phyloP scores from a whole-genome alignment of 2,797 vertebrate species.

The Cygnus olor region DNA sequence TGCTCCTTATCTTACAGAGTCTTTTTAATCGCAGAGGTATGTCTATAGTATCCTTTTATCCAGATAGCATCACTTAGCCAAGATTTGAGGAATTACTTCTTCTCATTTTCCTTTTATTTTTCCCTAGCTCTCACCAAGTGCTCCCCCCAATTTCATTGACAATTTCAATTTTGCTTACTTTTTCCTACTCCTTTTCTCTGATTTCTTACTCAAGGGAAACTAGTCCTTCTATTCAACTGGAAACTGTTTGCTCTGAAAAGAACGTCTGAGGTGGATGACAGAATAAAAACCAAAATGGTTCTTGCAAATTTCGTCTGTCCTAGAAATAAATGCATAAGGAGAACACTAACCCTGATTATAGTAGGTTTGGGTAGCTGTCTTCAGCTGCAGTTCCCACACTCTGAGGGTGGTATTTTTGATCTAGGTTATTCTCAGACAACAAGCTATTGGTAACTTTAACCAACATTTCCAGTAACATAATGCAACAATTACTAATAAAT shows the following conservation, averaged over 20 bases:
- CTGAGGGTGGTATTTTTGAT: background rate
- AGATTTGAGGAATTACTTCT: background rate
- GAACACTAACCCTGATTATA: background rate
- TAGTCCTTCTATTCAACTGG: fast-evolving
- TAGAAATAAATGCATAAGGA: background rate
- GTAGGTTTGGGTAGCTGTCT: background rate
- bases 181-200: background rate
- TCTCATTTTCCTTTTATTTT: background rate
- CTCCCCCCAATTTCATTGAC: fast-evolving
- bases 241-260: background rate
- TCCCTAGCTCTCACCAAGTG: background rate
- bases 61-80: background rate
- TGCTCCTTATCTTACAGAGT: background rate
- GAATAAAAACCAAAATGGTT: background rate
- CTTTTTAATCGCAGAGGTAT: background rate
- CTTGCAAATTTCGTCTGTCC: background rate
- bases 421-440: background rate
- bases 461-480: background rate
- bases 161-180: background rate
- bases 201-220: background rate
- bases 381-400: background rate
- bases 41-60: background rate
- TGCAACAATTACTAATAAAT: background rate
- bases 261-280: background rate
- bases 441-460: background rate